Percentiles rank a stretch among this genome's conserved stretches.
phyloP scores from a whole-genome alignment of 2,797 vertebrate species.

The Macrochelys suwanniensis region DNA sequence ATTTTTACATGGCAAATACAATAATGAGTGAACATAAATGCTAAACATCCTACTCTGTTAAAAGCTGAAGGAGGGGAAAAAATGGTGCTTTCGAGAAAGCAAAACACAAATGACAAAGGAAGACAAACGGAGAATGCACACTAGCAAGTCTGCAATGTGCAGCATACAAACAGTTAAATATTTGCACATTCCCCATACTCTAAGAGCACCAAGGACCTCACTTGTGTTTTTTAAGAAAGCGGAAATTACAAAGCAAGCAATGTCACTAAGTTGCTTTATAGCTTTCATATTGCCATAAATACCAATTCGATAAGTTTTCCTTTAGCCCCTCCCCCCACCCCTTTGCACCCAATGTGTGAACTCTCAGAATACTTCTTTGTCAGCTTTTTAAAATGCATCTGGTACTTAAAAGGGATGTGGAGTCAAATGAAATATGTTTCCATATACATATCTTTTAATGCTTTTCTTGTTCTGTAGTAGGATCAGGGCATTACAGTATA shows the following conservation, averaged over 20 bases:
- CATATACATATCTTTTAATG: constrained; percentile 54
- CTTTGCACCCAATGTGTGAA: constrained; percentile 59
- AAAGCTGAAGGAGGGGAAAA: constrained; percentile 83
- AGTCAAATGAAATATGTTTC: constrained; percentile 73
- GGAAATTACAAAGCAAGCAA: constrained; percentile 82
- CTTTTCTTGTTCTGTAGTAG: constrained; percentile 50
- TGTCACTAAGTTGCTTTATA: constrained; percentile 78
- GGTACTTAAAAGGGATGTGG: constrained; percentile 26
- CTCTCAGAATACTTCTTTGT: constrained; percentile 73
- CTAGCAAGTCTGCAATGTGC: constrained; percentile 85
- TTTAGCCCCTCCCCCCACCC: constrained; percentile 46
- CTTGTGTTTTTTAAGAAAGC: constrained; percentile 86
- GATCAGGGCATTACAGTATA: constrained; percentile 34
- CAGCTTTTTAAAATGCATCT: constrained; percentile 72
- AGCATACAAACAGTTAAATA: constrained; percentile 91
- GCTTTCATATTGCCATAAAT: constrained; percentile 76
- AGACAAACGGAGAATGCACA: constrained; percentile 86
- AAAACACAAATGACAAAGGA: constrained; percentile 85
- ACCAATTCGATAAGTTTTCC: constrained; percentile 70
- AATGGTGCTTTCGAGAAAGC: constrained; percentile 82
- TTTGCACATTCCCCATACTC: constrained; percentile 93
- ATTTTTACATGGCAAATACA: constrained; percentile 90
- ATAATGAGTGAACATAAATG: constrained; percentile 87
- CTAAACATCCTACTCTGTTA: constrained; percentile 87
- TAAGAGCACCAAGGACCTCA: constrained; percentile 87